These are phyloP conservation scores for Chloropsis hardwickii DNA, from an alignment of 2,113 vertebrate genomes.

Conservation along the genomic window DNA sequence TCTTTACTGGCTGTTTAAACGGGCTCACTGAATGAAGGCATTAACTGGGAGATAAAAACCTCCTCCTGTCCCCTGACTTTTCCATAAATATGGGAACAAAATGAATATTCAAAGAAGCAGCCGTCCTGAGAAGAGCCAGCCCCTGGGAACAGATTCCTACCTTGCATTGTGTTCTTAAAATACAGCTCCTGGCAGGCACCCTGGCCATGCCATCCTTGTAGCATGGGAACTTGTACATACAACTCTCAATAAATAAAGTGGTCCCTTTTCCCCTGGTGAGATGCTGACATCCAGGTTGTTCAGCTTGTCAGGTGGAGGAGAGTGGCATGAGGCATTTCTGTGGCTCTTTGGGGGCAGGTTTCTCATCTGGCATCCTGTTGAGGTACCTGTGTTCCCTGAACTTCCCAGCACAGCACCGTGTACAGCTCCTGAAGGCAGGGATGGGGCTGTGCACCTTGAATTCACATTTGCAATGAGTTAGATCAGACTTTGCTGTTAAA, in stretches of 20 bases:
- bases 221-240: neutral
- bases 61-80: neutral
- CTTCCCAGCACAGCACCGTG: accelerated
- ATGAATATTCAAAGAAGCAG: neutral
- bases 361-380: neutral
- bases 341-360: neutral
- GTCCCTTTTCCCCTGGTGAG: neutral
- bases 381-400: neutral
- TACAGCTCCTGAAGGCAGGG: accelerated
- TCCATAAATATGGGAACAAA: neutral
- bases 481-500: neutral
- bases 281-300: accelerated
- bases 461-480: neutral
- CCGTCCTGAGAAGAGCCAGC: neutral
- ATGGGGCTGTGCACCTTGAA: neutral
- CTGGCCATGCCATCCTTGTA: neutral
- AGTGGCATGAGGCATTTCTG: neutral
- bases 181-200: neutral
- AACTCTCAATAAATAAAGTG: neutral
- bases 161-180: neutral
- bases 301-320: neutral
- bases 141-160: neutral
- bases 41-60: neutral
- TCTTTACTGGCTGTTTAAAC: neutral
- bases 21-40: neutral